Percentiles rank a stretch among this genome's conserved stretches.
phyloP scores from a whole-genome alignment of 1,140 invertebrate genomes.

The Metopolophium dirhodum region DNA sequence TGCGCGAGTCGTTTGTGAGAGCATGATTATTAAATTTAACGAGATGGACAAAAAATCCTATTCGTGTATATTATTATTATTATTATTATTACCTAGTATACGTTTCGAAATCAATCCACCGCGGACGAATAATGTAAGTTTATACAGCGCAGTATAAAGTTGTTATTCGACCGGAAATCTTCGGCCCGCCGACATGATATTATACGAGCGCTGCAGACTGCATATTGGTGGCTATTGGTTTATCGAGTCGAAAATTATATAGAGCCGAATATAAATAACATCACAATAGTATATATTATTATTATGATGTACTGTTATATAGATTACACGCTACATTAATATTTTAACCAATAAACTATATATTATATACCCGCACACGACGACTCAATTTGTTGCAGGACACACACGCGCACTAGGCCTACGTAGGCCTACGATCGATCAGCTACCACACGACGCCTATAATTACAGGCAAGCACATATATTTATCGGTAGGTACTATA shows the following conservation, averaged over 20 bases:
- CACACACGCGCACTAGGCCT: background rate
- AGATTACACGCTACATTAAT: background rate
- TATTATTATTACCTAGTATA: background rate
- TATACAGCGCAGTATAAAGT: background rate
- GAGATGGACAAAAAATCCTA: background rate
- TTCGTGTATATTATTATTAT: background rate
- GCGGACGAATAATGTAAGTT: background rate
- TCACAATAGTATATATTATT: background rate
- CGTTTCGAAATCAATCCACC: background rate
- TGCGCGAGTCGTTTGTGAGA: background rate
- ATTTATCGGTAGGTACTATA: background rate
- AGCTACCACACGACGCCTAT: background rate
- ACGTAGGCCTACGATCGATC: background rate
- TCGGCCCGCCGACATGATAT: background rate
- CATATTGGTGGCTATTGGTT: background rate
- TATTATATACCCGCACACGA: background rate
- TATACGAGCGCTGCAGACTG: background rate
- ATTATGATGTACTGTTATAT: background rate
- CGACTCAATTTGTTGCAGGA: background rate
- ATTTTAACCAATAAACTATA: background rate
- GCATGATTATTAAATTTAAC: slow-evolving; percentile 10
- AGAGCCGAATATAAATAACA: background rate
- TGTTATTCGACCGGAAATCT: background rate
- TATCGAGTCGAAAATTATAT: slow-evolving; percentile 4
- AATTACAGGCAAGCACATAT: background rate